Base-by-base conservation (phyloP, 2,797 vertebrate species). In the Melanotaenia pygmaea region DNA sequence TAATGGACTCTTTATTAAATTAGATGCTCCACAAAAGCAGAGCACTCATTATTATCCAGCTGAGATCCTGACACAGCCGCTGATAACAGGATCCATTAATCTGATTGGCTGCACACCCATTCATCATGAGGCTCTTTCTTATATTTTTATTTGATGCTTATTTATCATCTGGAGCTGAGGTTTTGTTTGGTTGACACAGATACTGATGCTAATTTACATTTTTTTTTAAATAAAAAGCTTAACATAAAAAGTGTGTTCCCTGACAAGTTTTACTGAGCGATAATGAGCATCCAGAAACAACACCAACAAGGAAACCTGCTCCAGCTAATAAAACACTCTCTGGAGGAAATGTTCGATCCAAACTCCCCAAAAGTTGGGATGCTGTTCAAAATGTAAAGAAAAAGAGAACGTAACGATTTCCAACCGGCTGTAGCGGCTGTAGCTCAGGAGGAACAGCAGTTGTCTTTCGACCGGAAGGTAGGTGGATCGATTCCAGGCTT, bases 1-100 rank as follows among this genome's bases (percentile, higher is more conserved):
- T 87, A 83, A 90, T 88, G 86, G 78, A 88, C 74, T 83, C 70
- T 78, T 92, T 83, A 93, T 92, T 92, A 81, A 90, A 93, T 94
- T 91, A 93, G 85, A 86, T 47, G 84, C 79, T 90, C 77, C 58
- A 73, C 85, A 78, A 81, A 86, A 74, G 60, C 90, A 87, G 82
- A 76, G 56, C 68, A 78, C 83, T 83, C 86, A 72, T 92, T 88
- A 86, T 85, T 56, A 82, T 83, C 83, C 80, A 71, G 72, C 79
- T 74, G 79, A 70, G 79, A 82, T 88, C 81, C 83, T 76, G 82
- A 82, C 84, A 72, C 82, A 60, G 18, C 74, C 67, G 12, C 82
- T 43, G 76, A 78, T 84, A 86, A 84, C 76, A 74, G 74, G 67
- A 81, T 81, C 82, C 84, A 83, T 86, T 86, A 82, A 70, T 70